A percentile compares a stretch with the other conserved stretches of the same genome.
These are phyloP conservation scores for Bufotes viridis DNA, from an alignment of 2,797 vertebrate genomes.

Conservation along the genomic window DNA sequence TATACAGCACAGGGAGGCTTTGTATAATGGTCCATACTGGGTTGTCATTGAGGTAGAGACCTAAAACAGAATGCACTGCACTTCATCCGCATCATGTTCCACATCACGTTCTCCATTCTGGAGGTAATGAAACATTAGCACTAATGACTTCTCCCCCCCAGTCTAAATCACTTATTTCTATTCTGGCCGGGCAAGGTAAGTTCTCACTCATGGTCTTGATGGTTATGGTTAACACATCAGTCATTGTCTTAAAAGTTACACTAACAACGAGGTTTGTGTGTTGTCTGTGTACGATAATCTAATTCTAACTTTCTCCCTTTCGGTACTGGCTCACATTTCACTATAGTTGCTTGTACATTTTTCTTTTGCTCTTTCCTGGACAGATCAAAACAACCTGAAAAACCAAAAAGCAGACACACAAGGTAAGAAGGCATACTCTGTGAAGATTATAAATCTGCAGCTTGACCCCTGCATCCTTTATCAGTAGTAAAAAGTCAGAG, in stretches of 20 bases:
- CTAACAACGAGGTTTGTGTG: not conserved
- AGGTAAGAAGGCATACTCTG: not conserved
- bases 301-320: not conserved
- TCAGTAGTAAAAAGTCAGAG: no score
- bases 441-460: no score
- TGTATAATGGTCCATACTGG: no score
- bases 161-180: not conserved
- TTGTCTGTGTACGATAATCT: no score
- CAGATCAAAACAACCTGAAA: conserved; percentile 81
- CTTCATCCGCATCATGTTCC: no score
- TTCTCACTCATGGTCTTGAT: not conserved
- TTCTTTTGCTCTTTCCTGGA: conserved; percentile 70
- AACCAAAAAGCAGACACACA: conserved; percentile 71
- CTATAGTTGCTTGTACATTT: not conserved
- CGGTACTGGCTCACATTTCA: not conserved
- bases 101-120: not conserved
- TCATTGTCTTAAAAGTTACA: not conserved
- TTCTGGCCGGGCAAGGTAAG: not conserved
- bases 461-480: no score
- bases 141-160: not conserved
- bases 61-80: no score
- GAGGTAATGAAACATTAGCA: not conserved
- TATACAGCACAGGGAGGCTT: not conserved
- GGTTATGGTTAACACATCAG: not conserved
- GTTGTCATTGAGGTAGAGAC: no score